Base-by-base conservation (phyloP, 2,888 invertebrate species). In the Andrena bucephala region DNA sequence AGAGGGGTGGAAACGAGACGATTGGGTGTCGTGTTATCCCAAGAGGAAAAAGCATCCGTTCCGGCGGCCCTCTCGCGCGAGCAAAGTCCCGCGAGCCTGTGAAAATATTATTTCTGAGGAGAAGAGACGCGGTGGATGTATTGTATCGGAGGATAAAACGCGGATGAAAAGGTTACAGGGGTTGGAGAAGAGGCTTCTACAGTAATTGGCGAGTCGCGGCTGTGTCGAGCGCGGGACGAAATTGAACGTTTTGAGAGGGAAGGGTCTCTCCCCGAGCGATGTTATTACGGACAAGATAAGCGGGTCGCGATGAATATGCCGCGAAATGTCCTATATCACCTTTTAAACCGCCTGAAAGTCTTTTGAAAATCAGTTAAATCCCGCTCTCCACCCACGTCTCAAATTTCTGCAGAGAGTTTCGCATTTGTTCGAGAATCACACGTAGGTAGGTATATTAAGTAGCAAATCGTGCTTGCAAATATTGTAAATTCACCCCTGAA, bases 211-310 rank as follows among this genome's bases (percentile, higher is more conserved):
- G 68, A 52, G 65, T 10, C 54, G 27, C 31, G 16, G 42, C 54
- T 31, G 60, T 54, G 54, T 59, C 8, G 57, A 16, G 50, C 50
- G 36, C 50, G 48, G 36, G 62, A 59, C 57, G 57, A 75, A 82
- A 82, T 80, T 81, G 75, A 81, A 81, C 71, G 68, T 65, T 54
- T 42, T 36, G 59, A 72, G 54, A 67, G 63, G 71, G 20, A 71
- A 83, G 71, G 72, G 71, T 68, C 68, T 68, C 75, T 71, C 63
- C 50, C 13, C 67, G 4, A 59, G 36, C 71, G 70, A 71, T 71
- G 63, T 80, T 82, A 70, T 82, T 71, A 62, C 70, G 74, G 67
- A 52, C 62, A 80, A 75, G 81, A 74, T 74, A 74, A 82, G 66
- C 74, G 70, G 13, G 33, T 24, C 48, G 71, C 42, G 67, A 57